Evolutionary conservation across 2,797 vertebrate genomes (phyloP).

Genomic region (Morelia viridis): DNA sequence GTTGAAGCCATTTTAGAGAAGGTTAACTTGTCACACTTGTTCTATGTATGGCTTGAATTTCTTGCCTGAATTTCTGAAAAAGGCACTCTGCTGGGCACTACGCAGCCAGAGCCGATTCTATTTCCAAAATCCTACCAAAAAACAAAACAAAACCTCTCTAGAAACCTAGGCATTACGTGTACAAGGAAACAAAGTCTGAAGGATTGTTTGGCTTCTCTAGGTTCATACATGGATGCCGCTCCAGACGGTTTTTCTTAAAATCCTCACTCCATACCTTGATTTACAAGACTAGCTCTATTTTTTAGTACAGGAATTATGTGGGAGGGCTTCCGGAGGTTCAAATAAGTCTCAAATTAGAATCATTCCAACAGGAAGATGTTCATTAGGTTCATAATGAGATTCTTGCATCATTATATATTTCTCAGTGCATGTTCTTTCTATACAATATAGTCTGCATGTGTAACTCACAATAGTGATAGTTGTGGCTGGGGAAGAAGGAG

Average conservation of each 20-base stretch:
- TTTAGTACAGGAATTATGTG: conserved; percentile 25
- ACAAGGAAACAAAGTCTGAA: neutral
- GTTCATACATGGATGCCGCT: neutral
- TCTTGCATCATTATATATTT: conserved; percentile 31
- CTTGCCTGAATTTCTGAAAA: neutral
- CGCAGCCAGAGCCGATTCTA: neutral
- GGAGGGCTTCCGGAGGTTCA: conserved; percentile 36
- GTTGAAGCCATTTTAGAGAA: neutral
- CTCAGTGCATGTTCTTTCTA: conserved; percentile 21
- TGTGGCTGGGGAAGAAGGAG: conserved; percentile 35
- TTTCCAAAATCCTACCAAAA: neutral
- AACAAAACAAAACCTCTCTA: neutral
- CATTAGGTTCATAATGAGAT: conserved; percentile 28
- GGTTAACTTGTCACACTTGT: neutral
- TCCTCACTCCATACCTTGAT: neutral
- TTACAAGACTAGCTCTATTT: conserved; percentile 26
- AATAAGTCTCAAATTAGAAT: conserved; percentile 34
- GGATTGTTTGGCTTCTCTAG: neutral
- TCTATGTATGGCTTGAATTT: neutral
- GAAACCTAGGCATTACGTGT: neutral
- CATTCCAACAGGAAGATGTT: conserved; percentile 45
- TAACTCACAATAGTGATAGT: conserved; percentile 55
- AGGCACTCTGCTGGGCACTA: neutral
- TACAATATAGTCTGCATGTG: conserved; percentile 28
- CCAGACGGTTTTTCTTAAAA: neutral